Conservation (phyloP, 1,140 invertebrate genomes). For the Lutraria rhynchaena region DNA sequence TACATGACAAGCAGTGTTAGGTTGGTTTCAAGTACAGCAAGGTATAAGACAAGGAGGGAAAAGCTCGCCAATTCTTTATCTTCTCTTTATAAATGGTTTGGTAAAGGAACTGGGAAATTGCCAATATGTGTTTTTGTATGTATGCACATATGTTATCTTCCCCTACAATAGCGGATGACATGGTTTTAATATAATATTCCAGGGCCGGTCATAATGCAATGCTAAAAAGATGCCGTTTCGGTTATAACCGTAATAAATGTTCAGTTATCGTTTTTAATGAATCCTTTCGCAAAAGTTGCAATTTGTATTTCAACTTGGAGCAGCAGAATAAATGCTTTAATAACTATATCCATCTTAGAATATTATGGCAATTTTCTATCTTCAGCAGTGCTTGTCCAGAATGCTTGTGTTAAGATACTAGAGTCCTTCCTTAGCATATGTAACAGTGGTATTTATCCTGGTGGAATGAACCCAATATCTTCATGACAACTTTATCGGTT, state of each 20-base stretch:
- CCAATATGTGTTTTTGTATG: conserved; percentile 6
- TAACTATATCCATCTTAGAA: conserved; percentile 22
- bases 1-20: too few relatives aligned
- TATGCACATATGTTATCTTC: conserved; percentile 11
- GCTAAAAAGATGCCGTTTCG: conserved; percentile 12
- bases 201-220: not conserved
- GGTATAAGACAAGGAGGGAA: conserved; percentile 40
- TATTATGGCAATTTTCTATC: conserved; percentile 8
- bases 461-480: conserved; percentile 13
- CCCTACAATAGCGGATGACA: conserved; percentile 40
- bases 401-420: conserved; percentile 13
- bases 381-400: not conserved
- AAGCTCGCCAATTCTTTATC: conserved; percentile 28
- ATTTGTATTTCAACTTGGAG: not conserved
- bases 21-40: not conserved
- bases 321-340: not conserved
- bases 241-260: conserved; percentile 20
- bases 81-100: conserved; percentile 25
- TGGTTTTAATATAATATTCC: conserved; percentile 34
- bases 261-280: conserved; percentile 18
- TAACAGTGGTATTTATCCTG: not conserved
- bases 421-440: conserved; percentile 1
- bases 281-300: not conserved
- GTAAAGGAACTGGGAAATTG: conserved; percentile 2
- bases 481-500: not conserved